phyloP scores from a whole-genome alignment of 1,140 invertebrate genomes.

The Argopecten irradians region DNA sequence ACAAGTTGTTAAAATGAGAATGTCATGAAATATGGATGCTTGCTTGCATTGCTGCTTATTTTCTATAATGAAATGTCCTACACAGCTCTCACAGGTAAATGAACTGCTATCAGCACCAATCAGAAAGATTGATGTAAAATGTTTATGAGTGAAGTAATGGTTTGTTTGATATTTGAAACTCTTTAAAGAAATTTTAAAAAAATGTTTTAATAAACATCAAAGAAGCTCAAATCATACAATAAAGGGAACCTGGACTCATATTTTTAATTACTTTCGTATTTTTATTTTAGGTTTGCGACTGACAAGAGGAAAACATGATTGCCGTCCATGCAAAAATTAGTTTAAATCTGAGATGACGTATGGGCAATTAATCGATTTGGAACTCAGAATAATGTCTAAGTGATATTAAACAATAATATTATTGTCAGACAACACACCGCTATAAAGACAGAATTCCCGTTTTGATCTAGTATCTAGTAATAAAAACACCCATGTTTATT shows the following conservation, averaged over 20 bases:
- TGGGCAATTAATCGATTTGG: neutral
- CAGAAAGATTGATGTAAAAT: neutral
- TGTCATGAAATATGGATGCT: too few species aligned
- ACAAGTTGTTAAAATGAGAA: too few species aligned
- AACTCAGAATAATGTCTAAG: neutral
- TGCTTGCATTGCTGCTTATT: too few species aligned
- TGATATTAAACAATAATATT: constrained; percentile 7
- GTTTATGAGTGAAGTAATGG: neutral
- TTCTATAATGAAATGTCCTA: neutral
- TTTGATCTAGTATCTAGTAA: too few species aligned
- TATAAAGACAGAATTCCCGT: neutral
- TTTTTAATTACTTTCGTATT: too few species aligned
- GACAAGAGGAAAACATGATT: neutral
- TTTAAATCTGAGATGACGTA: neutral
- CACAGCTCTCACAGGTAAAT: too few species aligned
- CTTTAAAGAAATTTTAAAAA: neutral
- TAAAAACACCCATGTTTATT: too few species aligned
- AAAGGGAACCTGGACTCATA: neutral
- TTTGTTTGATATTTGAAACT: neutral
- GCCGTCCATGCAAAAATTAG: neutral
- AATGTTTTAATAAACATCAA: neutral
- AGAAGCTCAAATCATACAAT: neutral
- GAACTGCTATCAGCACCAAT: too few species aligned
- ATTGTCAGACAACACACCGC: neutral
- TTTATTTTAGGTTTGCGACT: neutral